Base-by-base conservation (phyloP, 2,797 vertebrate species). In the Lepilemur septentrionalis region DNA sequence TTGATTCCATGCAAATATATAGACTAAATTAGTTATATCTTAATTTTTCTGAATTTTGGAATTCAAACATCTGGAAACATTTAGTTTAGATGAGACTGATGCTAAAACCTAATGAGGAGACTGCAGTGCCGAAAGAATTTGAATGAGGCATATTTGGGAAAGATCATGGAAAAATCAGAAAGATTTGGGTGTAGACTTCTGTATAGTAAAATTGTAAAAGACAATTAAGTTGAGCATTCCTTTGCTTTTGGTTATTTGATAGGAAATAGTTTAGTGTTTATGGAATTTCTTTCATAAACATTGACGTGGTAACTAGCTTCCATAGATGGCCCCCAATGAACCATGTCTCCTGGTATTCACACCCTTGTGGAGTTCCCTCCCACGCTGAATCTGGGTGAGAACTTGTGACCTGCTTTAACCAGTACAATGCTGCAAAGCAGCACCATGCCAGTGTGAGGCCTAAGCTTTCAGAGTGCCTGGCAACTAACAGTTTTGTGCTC, bases 201-300 rank as follows among this genome's bases (percentile, higher is more conserved):
- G 18, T 89, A 91, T 86, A 94, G 46, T 85, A 30, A 96, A 94
- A 93, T 86, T 94, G 41, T 85, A 43, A 96, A 94, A 92, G 52
- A 83, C n/a, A 94, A 52, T 89, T 93, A 90, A 88, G n/a, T 59
- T 88, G 72, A 93, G 11, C 30, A 69, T 96, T 90, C 65, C 25
- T 97, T 89, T 93, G 70, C 75, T 80, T 96, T 92, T 72, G 69
- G 78, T 95, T 95, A 61, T 88, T 96, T 95, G 23, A 38, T 93
- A 80, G 48, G 65, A 96, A 96, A 89, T 95, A 89, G 76, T 84
- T 92, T 94, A 87, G 78, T 92, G 65, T 96, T 97, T 70, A 93
- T 93, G 61, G 63, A 94, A 84, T 95, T 95, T 94, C 50, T 95
- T 93, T 96, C 38, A 61, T 96, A 93, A 96, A 82, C 7, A 89